Evolutionary conservation across 2,113 vertebrate species (phyloP), one percentile per base, ranked within the genome.

Genomic region (Cyprinodon tularosa): DNA sequence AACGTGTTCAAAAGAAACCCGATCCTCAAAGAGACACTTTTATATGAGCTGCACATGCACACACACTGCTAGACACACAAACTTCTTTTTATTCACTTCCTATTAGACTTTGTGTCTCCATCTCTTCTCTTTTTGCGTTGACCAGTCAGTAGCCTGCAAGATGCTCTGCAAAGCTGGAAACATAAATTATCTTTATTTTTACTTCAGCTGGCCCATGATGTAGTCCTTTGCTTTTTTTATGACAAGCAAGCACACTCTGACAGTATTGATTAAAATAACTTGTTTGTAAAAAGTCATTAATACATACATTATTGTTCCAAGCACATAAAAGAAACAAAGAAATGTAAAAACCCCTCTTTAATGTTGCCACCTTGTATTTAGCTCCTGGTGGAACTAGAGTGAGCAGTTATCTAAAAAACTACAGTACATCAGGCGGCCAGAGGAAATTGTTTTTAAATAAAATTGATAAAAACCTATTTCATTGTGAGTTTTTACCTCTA

Each of bases 1-100:
- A 93, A 91, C 66, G 45, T 90, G 83, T 93, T 93, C 90, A 94
- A 91, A 94, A 93, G 91, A 90, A 92, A 93, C 84, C 69, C 37
- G 86, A 93, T 92, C 84, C 82, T 73, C 82, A 74, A 71, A 83
- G 82, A 68, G 79, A 61, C 57, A 65, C 83, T 93, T 94, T 93
- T 40, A 39, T 62, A 29, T 14, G 45, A 62, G 29, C 37, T 15
- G 61, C 76, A 65, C 57, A 66, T 61, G 17, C 40, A 36, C 48
- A 14, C 79, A 79, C 69, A 37, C 65, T 63, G 45, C 59, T 12
- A 2, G 62, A 66, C 72, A 22, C 60, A 72, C 13, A 22, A 40
- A 37, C 40, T 11, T 22, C 40, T 10, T 14, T 68, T 84, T 76
- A 78, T 84, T 71, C 47, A 68, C 75, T 80, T 83, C 80, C 74